phyloP scores from a whole-genome alignment of 1,140 invertebrate genomes.

The Aphelinus certus region DNA sequence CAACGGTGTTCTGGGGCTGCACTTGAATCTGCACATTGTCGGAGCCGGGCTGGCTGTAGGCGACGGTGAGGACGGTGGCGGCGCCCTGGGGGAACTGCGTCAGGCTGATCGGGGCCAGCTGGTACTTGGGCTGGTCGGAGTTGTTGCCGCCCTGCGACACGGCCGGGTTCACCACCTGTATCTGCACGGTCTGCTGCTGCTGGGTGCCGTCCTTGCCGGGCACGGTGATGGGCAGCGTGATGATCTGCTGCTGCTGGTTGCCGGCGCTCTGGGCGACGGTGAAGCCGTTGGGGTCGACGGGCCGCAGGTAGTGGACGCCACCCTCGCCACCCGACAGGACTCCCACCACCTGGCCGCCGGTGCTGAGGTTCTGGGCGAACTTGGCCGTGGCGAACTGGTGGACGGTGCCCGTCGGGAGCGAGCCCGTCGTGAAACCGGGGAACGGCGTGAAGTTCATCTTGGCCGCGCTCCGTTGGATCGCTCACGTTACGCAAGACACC shows the following conservation, averaged over 20 bases:
- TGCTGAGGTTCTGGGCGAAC: conserved; percentile 72
- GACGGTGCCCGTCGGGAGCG: conserved; percentile 71
- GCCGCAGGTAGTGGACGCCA: conserved; percentile 79
- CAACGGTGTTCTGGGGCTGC: conserved; percentile 64
- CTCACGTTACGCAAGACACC: no score
- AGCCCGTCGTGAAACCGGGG: conserved; percentile 70
- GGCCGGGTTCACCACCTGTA: conserved; percentile 76
- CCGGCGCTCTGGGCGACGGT: conserved; percentile 60
- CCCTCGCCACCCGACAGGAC: conserved; percentile 72
- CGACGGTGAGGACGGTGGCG: conserved; percentile 76
- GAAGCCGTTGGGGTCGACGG: conserved; percentile 72
- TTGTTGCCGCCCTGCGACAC: conserved; percentile 64
- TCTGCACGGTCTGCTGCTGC: conserved; percentile 80
- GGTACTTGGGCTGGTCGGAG: conserved; percentile 74
- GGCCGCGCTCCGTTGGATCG: no score
- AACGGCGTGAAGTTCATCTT: conserved; percentile 79
- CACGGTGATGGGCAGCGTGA: conserved; percentile 78
- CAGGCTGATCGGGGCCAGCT: conserved; percentile 72
- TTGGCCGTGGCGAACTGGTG: conserved; percentile 75
- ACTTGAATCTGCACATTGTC: conserved; percentile 69
- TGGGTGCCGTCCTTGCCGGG: conserved; percentile 77
- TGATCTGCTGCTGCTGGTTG: conserved; percentile 71
- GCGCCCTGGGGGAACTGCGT: conserved; percentile 65
- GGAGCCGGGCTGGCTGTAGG: conserved; percentile 71
- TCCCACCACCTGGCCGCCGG: conserved; percentile 69